Base-by-base conservation (phyloP, 2,113 vertebrate species). In the Pipa parva region DNA sequence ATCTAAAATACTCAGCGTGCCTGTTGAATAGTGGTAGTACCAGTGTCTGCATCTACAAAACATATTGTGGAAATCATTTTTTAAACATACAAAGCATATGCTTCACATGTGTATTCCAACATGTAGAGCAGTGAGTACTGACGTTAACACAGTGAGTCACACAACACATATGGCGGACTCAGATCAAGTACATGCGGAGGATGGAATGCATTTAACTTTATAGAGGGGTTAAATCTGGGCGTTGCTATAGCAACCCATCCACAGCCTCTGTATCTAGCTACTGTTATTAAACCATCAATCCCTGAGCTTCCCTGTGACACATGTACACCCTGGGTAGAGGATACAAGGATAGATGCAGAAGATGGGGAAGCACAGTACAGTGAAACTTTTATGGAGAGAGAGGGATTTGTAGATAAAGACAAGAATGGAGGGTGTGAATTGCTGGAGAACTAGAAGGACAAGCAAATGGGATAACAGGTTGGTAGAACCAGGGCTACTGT, bases 151-250 rank as follows among this genome's bases (percentile, higher is more conserved):
- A 56, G 52, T 67, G 52, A 58, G 64, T 59, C 56, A 68, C 45
- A 17, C 9, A 37, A 20, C 49, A 59, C 49, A 68, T 25, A 59
- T 50, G 64, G 63, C 24, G 54, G 25, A 50, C 63, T 55, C 33
- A 22, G 54, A 45, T 59, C 64, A 59, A 56, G 64, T 68, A 68
- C 64, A 51, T 50, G 64, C 55, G 64, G 64, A 68, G 64, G 64
- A 58, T 59, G 64, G 29, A 68, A 57, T 57, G 52, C 54, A 57
- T 54, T 66, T 66, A 58, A 26, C 55, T 59, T 68, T 58, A 28
- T 68, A 39, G 56, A 59, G 65, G 65, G 56, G 65, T 68, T 68
- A 68, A 59, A 68, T 59, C 64, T 68, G 45, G 45, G 64, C 29
- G 24, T 68, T 59, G 51, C 64, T 24, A 68, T 68, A 33, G 56